phyloP scores from a whole-genome alignment of 2,113 vertebrate genomes.

The Eonycteris spelaea region DNA sequence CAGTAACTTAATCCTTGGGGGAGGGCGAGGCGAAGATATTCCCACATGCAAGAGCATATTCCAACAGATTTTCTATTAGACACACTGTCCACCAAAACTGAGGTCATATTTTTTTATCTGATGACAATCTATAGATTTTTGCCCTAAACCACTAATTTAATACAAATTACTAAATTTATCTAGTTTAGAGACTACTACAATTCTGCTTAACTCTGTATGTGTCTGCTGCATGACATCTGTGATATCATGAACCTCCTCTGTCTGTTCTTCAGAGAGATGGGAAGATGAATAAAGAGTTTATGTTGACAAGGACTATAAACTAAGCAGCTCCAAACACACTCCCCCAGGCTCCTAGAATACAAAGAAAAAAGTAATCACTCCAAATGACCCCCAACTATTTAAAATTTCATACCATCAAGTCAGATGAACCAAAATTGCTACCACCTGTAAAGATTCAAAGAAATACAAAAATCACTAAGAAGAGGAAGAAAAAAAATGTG shows the following conservation, averaged over 20 bases:
- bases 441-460: constrained; percentile 78
- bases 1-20: constrained; percentile 72
- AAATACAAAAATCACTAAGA: constrained; percentile 63
- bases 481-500: neutral
- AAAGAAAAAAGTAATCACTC: constrained; percentile 76
- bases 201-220: neutral
- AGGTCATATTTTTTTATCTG: constrained; percentile 49
- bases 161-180: neutral
- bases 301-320: constrained; percentile 70
- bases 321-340: constrained; percentile 69
- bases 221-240: constrained; percentile 54
- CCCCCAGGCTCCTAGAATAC: constrained; percentile 69
- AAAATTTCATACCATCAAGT: constrained; percentile 79
- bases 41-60: constrained; percentile 48
- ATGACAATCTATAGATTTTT: constrained; percentile 29
- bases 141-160: neutral
- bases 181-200: constrained; percentile 32
- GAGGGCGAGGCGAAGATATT: constrained; percentile 62
- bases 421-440: constrained; percentile 78
- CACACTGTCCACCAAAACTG: constrained; percentile 21
- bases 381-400: constrained; percentile 77
- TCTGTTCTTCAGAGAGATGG: constrained; percentile 56
- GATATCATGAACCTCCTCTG: neutral
- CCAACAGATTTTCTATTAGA: constrained; percentile 46
- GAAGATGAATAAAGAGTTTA: constrained; percentile 66